Percentiles rank a stretch among this genome's conserved stretches.
Conservation (phyloP, 2,113 vertebrate species). For the Nothobranchius furzeri region DNA sequence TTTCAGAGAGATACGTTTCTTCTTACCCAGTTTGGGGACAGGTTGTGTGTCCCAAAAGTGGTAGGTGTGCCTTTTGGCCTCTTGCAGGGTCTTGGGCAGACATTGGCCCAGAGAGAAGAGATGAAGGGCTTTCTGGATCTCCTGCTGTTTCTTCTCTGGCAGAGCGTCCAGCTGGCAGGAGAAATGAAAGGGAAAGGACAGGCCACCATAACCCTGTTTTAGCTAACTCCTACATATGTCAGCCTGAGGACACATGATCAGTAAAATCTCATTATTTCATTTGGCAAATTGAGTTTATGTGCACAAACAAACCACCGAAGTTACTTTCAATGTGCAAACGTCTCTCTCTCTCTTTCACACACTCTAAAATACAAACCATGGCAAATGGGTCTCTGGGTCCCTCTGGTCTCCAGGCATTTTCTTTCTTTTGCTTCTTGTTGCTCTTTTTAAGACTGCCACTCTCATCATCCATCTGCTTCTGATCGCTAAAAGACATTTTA, state of each 20-base stretch:
- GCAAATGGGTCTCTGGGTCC: slow-evolving; percentile 81
- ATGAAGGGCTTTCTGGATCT: slow-evolving; percentile 97
- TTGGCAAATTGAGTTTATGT: not conserved
- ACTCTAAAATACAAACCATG: slow-evolving; percentile 76
- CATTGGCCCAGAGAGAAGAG: slow-evolving; percentile 90
- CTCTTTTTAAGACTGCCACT: slow-evolving; percentile 83
- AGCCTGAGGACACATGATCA: not conserved
- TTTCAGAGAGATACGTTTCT: not conserved
- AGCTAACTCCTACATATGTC: not conserved
- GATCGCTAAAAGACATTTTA: slow-evolving; percentile 73
- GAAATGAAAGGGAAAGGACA: slow-evolving; percentile 12
- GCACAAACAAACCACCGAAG: not conserved
- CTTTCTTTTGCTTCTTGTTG: slow-evolving; percentile 88
- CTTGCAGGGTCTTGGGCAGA: slow-evolving; percentile 90
- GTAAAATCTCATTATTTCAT: not conserved
- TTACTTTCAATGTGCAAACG: not conserved
- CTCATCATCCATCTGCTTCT: slow-evolving; percentile 79
- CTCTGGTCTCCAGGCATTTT: slow-evolving; percentile 83
- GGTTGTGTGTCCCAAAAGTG: slow-evolving; percentile 97
- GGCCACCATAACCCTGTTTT: not conserved
- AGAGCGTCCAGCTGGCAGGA: slow-evolving; percentile 85
- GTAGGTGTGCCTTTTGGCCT: slow-evolving; percentile 89
- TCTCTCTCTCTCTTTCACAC: not conserved
- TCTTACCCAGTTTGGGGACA: slow-evolving; percentile 90
- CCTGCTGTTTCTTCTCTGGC: slow-evolving; percentile 93